phyloP scores from a whole-genome alignment of 2,797 vertebrate species.

The Clarias platycephalus region DNA sequence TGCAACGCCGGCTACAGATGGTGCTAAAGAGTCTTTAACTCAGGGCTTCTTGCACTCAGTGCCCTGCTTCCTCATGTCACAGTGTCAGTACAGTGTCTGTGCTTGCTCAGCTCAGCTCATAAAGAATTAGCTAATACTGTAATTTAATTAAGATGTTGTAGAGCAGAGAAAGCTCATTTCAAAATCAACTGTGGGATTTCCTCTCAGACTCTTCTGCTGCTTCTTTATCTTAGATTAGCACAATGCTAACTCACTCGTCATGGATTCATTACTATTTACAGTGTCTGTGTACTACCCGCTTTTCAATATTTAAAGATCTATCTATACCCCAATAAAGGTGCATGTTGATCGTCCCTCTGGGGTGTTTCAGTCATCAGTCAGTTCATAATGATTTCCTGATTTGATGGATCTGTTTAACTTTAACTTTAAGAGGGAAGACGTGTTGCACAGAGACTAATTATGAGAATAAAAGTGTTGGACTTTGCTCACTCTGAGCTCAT shows the following conservation, averaged over 20 bases:
- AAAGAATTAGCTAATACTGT: constrained; percentile 1
- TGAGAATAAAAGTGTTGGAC: constrained; percentile 21
- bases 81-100: not conserved
- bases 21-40: constrained; percentile 62
- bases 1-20: constrained; percentile 52
- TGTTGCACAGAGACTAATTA: constrained; percentile 30
- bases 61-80: not conserved
- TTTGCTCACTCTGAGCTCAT: constrained; percentile 17
- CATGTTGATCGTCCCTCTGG: constrained; percentile 27
- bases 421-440: not conserved
- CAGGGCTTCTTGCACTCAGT: constrained; percentile 1
- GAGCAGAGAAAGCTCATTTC: constrained; percentile 3
- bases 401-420: not conserved
- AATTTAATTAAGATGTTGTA: not conserved
- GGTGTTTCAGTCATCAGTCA: constrained; percentile 1
- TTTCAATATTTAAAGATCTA: constrained; percentile 18
- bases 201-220: constrained; percentile 17
- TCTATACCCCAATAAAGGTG: not conserved
- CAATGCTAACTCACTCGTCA: not conserved
- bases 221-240: constrained; percentile 4
- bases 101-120: not conserved
- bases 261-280: not conserved
- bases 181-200: constrained; percentile 11
- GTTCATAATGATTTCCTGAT: constrained; percentile 20
- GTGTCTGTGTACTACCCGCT: not conserved